Evolutionary conservation across 1,140 invertebrate genomes (phyloP), one percentile per base, ranked within the genome.

Genomic region (Zaprionus inermis): DNA sequence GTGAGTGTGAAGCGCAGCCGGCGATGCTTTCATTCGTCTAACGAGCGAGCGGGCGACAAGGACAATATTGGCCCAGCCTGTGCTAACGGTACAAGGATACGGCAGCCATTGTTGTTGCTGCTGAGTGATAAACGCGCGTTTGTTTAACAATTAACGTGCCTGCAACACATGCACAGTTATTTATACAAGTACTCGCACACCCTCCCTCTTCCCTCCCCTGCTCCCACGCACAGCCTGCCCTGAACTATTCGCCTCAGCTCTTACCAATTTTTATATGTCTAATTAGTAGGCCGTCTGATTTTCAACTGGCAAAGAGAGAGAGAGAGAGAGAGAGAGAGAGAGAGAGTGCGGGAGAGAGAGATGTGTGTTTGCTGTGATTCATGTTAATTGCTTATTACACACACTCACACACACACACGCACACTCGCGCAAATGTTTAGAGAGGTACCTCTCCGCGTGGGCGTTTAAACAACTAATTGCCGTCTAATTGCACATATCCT

Each of bases 61-160:
- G 64, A 76, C 75, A 66, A 85, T 85, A 85, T 85, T 80, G 81
- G 65, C 57, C 44, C 68, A 59, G 60, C 57, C 72, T 41, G 44
- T 56, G 49, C 57, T 59, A 72, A 66, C 63, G 64, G 46, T 65
- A n/a, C 22, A 46, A 36, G 64, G 46, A 55, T 67, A n/a, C n/a
- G n/a, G 66, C 54, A 52, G 28, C 59, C 54, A 57, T 56, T 57
- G 32, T 32, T 57, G 30, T 30, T 71, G 59, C 58, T 72, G 63
- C 41, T 68, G 52, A 79, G 79, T 86, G 82, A 86, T 86, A 86
- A 86, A 79, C 83, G 82, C 68, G 70, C 83, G 77, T 86, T 86
- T 86, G 83, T 77, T 82, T 88, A 86, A 82, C 83, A 86, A 86
- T 86, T 86, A 86, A 82, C 79, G 70, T 79, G 69, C 72, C 66